Percentiles rank a stretch among this genome's conserved stretches.
These are phyloP conservation scores for Biston betularia DNA, from an alignment of 2,888 invertebrate genomes.

Conservation along the genomic window DNA sequence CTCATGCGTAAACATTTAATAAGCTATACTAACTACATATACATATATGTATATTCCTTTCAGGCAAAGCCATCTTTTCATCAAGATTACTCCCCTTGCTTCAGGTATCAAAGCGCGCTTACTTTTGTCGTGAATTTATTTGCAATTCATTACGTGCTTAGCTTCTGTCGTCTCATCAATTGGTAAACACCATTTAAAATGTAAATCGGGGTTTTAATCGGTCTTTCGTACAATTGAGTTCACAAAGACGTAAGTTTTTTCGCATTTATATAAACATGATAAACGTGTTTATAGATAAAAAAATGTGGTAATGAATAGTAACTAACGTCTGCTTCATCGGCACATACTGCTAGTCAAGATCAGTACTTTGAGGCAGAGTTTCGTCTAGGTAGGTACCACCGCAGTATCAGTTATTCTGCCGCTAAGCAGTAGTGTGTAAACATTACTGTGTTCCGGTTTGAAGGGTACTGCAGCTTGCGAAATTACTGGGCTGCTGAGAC, in stretches of 20 bases:
- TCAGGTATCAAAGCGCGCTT: constrained; percentile 20
- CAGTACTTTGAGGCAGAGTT: too few species aligned
- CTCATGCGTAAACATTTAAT: not conserved
- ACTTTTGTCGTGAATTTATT: constrained; percentile 24
- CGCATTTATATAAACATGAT: too few species aligned
- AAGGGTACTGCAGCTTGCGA: too few species aligned
- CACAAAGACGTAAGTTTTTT: not conserved
- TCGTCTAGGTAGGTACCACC: too few species aligned
- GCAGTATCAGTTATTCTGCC: too few species aligned
- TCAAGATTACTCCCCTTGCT: constrained; percentile 19
- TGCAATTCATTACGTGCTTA: constrained; percentile 29
- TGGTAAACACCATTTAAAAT: constrained; percentile 41
- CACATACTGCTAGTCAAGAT: too few species aligned
- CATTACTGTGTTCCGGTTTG: too few species aligned
- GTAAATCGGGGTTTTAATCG: constrained; percentile 26
- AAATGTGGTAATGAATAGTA: too few species aligned
- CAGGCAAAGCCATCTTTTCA: constrained; percentile 8
- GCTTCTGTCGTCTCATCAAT: constrained; percentile 29
- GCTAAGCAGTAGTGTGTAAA: too few species aligned
- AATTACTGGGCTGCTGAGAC: too few species aligned
- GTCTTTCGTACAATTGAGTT: not conserved
- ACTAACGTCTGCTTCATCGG: too few species aligned
- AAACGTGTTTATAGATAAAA: too few species aligned
- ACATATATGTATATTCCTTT: not conserved
- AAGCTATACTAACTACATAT: not conserved